phyloP scores from a whole-genome alignment of 2,797 vertebrate species.

The Gambusia yucatana region DNA sequence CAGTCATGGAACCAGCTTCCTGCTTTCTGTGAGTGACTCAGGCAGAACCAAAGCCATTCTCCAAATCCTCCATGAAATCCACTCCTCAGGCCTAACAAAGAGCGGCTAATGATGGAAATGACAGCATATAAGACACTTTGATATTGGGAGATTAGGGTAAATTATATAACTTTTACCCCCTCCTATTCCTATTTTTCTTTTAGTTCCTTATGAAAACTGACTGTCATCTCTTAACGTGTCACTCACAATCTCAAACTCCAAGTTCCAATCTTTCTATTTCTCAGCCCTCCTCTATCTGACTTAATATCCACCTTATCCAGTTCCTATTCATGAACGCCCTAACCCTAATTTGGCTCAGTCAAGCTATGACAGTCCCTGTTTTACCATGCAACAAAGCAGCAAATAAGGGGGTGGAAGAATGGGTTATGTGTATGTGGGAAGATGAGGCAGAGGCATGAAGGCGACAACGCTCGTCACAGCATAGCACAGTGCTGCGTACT shows the following conservation, averaged over 20 bases:
- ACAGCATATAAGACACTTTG: slow-evolving; percentile 72
- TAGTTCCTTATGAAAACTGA: slow-evolving; percentile 48
- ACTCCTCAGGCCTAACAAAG: slow-evolving; percentile 72
- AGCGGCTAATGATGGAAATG: slow-evolving; percentile 74
- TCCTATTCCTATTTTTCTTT: slow-evolving; percentile 39
- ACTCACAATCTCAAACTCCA: slow-evolving; percentile 50
- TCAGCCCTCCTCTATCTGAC: slow-evolving; percentile 34
- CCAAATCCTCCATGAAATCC: slow-evolving; percentile 79
- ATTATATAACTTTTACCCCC: slow-evolving; percentile 76
- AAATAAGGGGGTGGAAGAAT: slow-evolving; percentile 46
- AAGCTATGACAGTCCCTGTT: slow-evolving; percentile 76
- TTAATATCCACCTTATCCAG: slow-evolving; percentile 64
- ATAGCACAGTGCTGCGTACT: slow-evolving; percentile 64
- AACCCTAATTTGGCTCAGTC: slow-evolving; percentile 73
- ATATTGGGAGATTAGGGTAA: slow-evolving; percentile 75
- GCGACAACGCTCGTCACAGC: slow-evolving; percentile 67
- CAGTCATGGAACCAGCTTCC: slow-evolving; percentile 69
- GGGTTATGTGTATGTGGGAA: slow-evolving; percentile 34
- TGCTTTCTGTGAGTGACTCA: slow-evolving; percentile 54
- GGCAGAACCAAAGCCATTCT: slow-evolving; percentile 69
- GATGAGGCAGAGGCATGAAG: slow-evolving; percentile 42
- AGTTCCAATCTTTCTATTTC: slow-evolving; percentile 30
- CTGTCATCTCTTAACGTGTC: slow-evolving; percentile 38
- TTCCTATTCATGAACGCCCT: slow-evolving; percentile 72
- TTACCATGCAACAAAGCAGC: slow-evolving; percentile 78